phyloP scores from a whole-genome alignment of 2,888 invertebrate species.

The Drosophila cognata region DNA sequence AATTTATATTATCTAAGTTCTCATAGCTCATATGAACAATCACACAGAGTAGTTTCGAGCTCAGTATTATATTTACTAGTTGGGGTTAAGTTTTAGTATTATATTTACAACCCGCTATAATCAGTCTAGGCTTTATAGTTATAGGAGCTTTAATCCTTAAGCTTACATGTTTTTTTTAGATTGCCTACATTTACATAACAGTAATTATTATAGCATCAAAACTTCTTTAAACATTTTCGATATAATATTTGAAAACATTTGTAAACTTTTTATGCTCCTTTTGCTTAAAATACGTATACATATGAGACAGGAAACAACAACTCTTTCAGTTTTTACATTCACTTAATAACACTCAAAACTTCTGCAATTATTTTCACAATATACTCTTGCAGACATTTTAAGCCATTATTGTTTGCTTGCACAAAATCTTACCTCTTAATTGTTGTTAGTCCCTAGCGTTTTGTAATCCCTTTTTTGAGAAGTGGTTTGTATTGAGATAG shows the following conservation, averaged over 20 bases:
- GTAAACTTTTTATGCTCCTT: background rate
- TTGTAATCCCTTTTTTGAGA: conserved; percentile 59
- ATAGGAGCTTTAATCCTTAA: background rate
- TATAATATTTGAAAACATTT: background rate
- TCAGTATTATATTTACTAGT: background rate
- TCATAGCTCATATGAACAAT: background rate
- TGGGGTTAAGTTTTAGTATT: background rate
- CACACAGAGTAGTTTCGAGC: background rate
- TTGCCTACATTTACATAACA: background rate
- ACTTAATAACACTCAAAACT: background rate
- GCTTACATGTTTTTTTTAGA: background rate
- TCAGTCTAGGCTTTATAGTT: too few species aligned
- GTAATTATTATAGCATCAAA: background rate
- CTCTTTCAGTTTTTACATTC: background rate
- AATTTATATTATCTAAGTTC: background rate
- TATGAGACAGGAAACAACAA: background rate
- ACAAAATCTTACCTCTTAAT: conserved; percentile 49
- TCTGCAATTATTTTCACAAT: background rate
- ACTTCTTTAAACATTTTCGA: background rate
- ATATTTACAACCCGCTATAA: background rate
- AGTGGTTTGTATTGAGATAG: conserved; percentile 27
- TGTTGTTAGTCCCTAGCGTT: conserved; percentile 60
- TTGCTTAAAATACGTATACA: background rate
- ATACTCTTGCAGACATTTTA: background rate
- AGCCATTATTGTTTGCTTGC: background rate